Base-by-base conservation (phyloP, 1,140 invertebrate species). In the Leptinotarsa undecemlineata region DNA sequence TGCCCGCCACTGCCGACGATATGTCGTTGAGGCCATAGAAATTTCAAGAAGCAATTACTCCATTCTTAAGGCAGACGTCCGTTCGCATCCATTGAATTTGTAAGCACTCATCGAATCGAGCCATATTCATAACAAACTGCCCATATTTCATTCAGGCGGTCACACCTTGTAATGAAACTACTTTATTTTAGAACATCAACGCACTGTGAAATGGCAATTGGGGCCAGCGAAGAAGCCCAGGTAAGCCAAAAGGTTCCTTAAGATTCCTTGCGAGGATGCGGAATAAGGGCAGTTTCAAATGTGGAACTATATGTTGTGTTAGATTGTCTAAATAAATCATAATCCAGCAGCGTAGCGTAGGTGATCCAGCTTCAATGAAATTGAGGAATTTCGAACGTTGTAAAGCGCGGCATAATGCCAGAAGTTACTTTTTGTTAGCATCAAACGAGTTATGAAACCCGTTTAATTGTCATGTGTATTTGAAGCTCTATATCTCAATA, bases 101-200 rank as follows among this genome's bases (percentile, higher is more conserved):
- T 75, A 76, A 75, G 76, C 78, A 76, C 68, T 78, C 78, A 68
- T 73, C 61, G 76, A 66, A 73, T 71, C 69, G 51, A 57, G 51
- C 15, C 6, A 57, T 57, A 57, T 57, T 57, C 68, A 74, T 75
- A 77, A 80, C 76, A 80, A 73, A 77, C 75, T 74, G 77, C 79
- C 79, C 77, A 82, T 80, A 80, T 76, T 78, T 81, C 80, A 82
- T 80, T 82, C 78, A 79, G 80, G 68, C 77, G 81, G 77, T 75
- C 81, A 72, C 26, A 63, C 23, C 61, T 69, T 72, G 69, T 71
- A 75, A 51, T 66, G 72, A 74, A 75, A 69, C 61, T 69, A 71
- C 71, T 74, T 63, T 71, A 78, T 80, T 72, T 64, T 74, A 73
- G 71, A 81, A 78, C 71, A 74, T 73, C 75, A 77, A 74, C 77